Evolutionary conservation across 2,888 invertebrate genomes (phyloP), one percentile per base, ranked within the genome.

Genomic region (Sinohyriopsis cumingii): DNA sequence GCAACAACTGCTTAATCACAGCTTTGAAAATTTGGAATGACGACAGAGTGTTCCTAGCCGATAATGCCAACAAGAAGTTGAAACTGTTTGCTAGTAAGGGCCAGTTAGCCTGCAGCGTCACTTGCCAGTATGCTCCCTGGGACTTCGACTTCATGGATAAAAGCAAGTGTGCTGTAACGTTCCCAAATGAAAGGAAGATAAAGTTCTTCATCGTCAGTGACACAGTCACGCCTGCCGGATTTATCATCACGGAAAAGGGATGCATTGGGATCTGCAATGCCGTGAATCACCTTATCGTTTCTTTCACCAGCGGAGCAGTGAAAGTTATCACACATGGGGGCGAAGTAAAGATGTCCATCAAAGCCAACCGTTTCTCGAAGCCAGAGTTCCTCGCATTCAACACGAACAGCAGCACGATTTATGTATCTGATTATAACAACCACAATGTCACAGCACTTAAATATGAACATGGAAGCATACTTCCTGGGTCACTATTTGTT

Each of bases 371-470:
- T 1, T 77, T 77, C 61, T 73, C 73, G 53, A 77, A 77, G 45
- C 77, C 77, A 3, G 77, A 77, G 59, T 77, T 65, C 64, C 62
- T 77, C 55, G 68, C 77, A 15, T 77, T 69, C 60, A 77, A 75
- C 53, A 61, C 59, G 6, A 63, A 67, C 59, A 75, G 67, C 22
- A 72, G 59, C 5, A 62, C 61, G 0, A 22, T 77, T 28, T 77
- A 68, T 55, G 73, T 77, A 0, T 77, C 77, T 15, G 77, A 77
- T 63, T 77, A 77, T 67, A 77, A 77, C 68, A 77, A 77, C 65
- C 77, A 77, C 45, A 73, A 65, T 2, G 68, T 77, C 56, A 77
- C 77, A 7, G 75, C 77, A 20, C 68, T 77, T 19, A 67, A 65
- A 54, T 73, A 69, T 33, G 73, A 75, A 9, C 64, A 60, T 55